Conservation (phyloP, 2,113 vertebrate genomes). For the Casuarius casuarius region DNA sequence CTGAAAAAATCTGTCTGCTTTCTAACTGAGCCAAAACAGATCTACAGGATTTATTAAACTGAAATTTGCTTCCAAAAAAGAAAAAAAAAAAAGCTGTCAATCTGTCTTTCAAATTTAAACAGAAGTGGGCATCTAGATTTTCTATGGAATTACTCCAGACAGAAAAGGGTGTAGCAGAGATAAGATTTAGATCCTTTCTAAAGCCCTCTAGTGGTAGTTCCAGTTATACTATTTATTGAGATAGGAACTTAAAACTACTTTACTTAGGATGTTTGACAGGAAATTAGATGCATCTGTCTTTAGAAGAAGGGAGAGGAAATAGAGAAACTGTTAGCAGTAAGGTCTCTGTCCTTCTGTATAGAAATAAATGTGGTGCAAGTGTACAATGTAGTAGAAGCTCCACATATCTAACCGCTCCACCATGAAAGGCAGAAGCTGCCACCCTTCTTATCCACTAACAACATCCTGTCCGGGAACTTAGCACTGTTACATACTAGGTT, state of each 20-base stretch:
- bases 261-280: not conserved
- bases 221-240: not conserved
- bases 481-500: not conserved
- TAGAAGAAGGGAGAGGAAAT: not conserved
- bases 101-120: not conserved
- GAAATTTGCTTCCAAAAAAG: not conserved
- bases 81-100: not conserved
- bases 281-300: not conserved
- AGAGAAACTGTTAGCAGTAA: not conserved
- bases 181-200: not conserved
- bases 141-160: not conserved
- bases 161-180: not conserved
- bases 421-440: not conserved
- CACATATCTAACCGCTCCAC: not conserved
- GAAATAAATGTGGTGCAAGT: not conserved
- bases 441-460: not conserved
- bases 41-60: not conserved
- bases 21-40: not conserved
- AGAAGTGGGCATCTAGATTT: not conserved
- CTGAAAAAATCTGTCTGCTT: not conserved
- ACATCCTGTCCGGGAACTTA: not conserved
- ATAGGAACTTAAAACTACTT: not conserved
- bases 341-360: not conserved
- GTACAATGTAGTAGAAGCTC: not conserved
- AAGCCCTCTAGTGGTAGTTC: conserved; percentile 43